Evolutionary conservation across 2,888 invertebrate species (phyloP).

Genomic region (Monoplex corrugatus): DNA sequence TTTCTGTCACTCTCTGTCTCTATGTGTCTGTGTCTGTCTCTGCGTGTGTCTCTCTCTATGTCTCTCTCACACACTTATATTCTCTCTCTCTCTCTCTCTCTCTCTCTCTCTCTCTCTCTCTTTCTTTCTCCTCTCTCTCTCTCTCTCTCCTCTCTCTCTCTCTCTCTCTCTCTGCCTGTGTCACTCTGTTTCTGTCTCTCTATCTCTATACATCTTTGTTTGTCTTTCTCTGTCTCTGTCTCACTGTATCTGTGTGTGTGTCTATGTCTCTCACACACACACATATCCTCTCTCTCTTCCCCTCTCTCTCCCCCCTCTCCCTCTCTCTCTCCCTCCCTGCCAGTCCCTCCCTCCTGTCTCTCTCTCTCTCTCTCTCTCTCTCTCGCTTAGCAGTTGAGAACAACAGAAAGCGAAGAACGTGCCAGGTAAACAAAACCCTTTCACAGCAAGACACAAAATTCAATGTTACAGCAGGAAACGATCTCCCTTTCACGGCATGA

Average conservation of each 20-base stretch:
- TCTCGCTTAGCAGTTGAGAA: too few relatives aligned
- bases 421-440: too few relatives aligned
- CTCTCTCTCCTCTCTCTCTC: too few relatives aligned
- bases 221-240: too few relatives aligned
- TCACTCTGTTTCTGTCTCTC: not conserved
- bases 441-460: too few relatives aligned
- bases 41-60: too few relatives aligned
- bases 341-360: not conserved
- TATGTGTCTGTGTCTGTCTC: too few relatives aligned
- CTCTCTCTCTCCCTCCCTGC: not conserved
- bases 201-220: not conserved
- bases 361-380: not conserved
- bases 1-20: too few relatives aligned
- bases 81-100: not conserved
- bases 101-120: not conserved
- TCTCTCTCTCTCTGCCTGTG: not conserved
- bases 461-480: too few relatives aligned
- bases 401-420: too few relatives aligned
- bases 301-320: not conserved
- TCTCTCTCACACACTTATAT: not conserved
- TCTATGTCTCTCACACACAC: not conserved
- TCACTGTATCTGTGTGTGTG: too few relatives aligned
- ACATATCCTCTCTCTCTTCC: not conserved
- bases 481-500: too few relatives aligned
- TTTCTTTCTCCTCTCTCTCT: not conserved